Base-by-base conservation (phyloP, 2,113 vertebrate species). In the Callorhinus ursinus region DNA sequence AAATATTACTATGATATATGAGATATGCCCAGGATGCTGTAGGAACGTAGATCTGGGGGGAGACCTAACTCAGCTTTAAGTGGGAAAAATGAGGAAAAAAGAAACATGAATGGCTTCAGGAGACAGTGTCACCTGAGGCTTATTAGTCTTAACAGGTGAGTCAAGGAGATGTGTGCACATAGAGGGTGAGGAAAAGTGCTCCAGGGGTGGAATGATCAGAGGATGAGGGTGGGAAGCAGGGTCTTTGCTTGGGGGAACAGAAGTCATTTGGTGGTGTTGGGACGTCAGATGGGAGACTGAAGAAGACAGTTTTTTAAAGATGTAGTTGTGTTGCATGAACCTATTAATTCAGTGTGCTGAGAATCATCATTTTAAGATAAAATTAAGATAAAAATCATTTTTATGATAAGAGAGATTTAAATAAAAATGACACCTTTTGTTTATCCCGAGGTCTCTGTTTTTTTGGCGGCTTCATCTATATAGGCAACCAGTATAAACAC, bases 301-400 rank as follows among this genome's bases (percentile, higher is more conserved):
- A 88, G 53, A 76, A 77, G 67, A 67, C 13, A 61, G 14, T 36
- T 42, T 81, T 90, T 93, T 19, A 71, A 95, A 71, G 53, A 76
- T 61, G 33, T n/a, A n/a, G 4, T 71, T 67, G 11, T 59, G 4
- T 83, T 91, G 21, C n/a, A 13, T n/a, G n/a, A 88, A 15, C 74
- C 46, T 92, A 31, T 51, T 49, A 51, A 55, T 93, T 91, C 76
- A 61, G 26, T 24, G 28, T 57, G 13, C 28, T 93, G 90, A 90
- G 86, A 87, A 72, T 39, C 46, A 87, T 28, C 57, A 61, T 90
- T 93, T 90, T 77, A 85, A 87, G 19, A n/a, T 92, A 33, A 63
- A 18, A 83, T 36, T 36, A 36, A 36, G 36, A 36, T 36, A 69
- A 72, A 82, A 76, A 18, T 63, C 19, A 16, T 36, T 49, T 61